phyloP scores from a whole-genome alignment of 2,113 vertebrate genomes.

The Nettapus auritus region DNA sequence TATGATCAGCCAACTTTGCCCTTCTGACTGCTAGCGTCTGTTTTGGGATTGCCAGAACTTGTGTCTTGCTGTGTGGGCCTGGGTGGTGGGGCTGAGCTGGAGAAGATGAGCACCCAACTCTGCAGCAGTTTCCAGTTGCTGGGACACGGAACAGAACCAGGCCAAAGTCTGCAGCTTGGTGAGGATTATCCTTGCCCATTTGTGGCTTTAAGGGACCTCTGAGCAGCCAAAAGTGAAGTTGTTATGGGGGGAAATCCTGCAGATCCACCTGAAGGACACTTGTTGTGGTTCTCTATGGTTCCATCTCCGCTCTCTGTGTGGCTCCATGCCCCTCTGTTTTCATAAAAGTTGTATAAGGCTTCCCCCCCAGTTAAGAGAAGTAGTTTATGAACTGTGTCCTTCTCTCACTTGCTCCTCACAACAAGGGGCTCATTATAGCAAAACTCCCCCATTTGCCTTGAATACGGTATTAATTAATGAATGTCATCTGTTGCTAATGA shows the following conservation, averaged over 20 bases:
- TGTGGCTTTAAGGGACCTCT: neutral
- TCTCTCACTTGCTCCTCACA: neutral
- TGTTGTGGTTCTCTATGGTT: neutral
- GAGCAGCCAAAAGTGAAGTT: neutral
- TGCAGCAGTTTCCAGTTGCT: neutral
- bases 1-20: neutral
- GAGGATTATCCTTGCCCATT: neutral
- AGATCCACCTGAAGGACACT: neutral
- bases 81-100: neutral
- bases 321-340: neutral
- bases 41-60: neutral
- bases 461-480: neutral
- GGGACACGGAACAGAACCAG: neutral
- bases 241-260: neutral
- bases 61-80: rapidly evolving
- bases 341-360: neutral
- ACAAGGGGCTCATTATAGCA: neutral
- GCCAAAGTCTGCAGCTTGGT: neutral
- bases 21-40: neutral
- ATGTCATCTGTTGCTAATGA: neutral
- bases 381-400: neutral
- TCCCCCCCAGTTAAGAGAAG: neutral
- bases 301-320: neutral
- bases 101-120: rapidly evolving
- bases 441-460: neutral